phyloP scores from a whole-genome alignment of 1,140 invertebrate genomes.

The Drosophila parabipectinata region DNA sequence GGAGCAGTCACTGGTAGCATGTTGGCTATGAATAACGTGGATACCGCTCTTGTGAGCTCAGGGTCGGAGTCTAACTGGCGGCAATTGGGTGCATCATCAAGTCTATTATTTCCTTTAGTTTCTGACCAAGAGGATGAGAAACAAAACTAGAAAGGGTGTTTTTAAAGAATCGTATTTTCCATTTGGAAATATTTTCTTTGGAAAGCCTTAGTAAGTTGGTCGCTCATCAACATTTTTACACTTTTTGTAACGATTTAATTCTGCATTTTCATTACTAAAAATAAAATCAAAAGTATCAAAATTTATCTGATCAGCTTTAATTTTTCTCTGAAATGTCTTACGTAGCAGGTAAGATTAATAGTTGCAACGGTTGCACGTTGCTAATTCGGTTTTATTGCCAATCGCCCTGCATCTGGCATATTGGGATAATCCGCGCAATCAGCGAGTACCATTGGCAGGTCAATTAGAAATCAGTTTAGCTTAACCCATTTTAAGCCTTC shows the following conservation, averaged over 20 bases:
- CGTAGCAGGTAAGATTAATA: constrained; percentile 1
- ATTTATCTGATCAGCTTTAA: not conserved
- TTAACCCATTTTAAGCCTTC: not conserved
- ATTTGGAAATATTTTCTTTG: too few relatives aligned
- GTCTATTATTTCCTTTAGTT: constrained; percentile 20
- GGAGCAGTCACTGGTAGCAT: constrained; percentile 14
- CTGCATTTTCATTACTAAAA: not conserved
- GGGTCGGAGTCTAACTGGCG: not conserved
- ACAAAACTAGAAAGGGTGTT: not conserved
- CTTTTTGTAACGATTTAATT: not conserved
- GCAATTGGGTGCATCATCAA: constrained; percentile 2
- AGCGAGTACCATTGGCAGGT: constrained; percentile 12
- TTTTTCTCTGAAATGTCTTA: not conserved
- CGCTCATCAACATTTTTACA: not conserved
- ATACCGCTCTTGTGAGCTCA: not conserved
- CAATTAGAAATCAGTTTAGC: constrained; percentile 34
- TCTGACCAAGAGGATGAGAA: constrained; percentile 1
- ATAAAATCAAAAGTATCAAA: not conserved
- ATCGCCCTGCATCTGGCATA: constrained; percentile 28
- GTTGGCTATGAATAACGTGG: not conserved
- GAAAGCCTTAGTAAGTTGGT: not conserved
- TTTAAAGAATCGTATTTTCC: not conserved
- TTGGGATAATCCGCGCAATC: constrained; percentile 35
- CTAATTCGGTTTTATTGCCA: constrained; percentile 11
- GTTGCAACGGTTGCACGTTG: not conserved